Evolutionary conservation across 2,888 invertebrate species (phyloP), one percentile per base, ranked within the genome.

Genomic region (Mythimna lalbum): DNA sequence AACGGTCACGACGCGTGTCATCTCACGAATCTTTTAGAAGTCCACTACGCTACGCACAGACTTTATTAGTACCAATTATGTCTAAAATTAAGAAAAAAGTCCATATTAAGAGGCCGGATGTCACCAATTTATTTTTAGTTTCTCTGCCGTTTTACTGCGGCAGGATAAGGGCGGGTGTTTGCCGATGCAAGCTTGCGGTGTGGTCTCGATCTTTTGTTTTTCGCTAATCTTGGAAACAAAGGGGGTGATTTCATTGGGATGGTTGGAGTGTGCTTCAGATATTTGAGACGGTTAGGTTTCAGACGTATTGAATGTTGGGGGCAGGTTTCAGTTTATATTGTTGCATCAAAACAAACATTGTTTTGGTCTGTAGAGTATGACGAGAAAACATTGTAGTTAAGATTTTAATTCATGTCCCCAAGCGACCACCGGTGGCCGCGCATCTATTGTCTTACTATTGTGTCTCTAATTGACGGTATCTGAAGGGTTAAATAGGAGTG

Each of bases 91-190:
- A 81, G 75, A 76, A 83, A 84, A 82, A 84, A 72, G 72, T 74
- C 65, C 72, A 27, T 73, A 59, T 73, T 56, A 85, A 83, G 78
- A 80, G 85, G 82, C 87, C 87, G 90, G 89, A 90, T 88, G 90
- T 88, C 86, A 84, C 78, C 76, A 84, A 82, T 85, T 86, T 90
- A 90, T 85, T 85, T 86, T 84, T 85, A 86, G 88, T 81, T 66
- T 65, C 73, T 71, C 70, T 74, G 78, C 80, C 59, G 79, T 81
- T 73, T 77, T 72, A 78, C 72, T 75, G 83, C 74, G 73, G 76
- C 81, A 79, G 86, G 78, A 84, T 82, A 76, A 81, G 76, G 76
- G 71, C 33, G 74, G 70, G 77, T 75, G 80, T 81, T 76, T 65
- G 84, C 86, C 76, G 69, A 75, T 60, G 72, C 39, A 80, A 81